Evolutionary conservation across 2,888 invertebrate species (phyloP).

Genomic region (Pogonocherus hispidulus): DNA sequence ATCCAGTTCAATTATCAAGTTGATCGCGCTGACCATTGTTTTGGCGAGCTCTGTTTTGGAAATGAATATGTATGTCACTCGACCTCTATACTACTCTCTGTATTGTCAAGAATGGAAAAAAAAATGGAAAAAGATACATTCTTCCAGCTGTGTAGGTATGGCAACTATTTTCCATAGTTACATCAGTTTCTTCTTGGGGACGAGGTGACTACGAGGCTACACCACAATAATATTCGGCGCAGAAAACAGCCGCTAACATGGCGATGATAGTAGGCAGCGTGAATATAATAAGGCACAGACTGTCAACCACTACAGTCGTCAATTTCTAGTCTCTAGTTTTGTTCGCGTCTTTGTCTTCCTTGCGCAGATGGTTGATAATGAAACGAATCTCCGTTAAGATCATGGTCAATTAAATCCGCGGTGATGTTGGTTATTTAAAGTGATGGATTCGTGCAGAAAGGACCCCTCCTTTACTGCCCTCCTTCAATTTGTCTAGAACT

Average conservation of each 20-base stretch:
- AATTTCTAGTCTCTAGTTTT: slow-evolving; percentile 99
- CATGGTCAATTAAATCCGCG: slow-evolving; percentile 93
- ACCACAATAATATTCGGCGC: slow-evolving; percentile 97
- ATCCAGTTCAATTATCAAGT: too few species aligned
- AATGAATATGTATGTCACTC: too few species aligned
- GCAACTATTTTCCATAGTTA: slow-evolving; percentile 44
- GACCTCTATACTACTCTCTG: too few species aligned
- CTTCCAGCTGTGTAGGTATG: slow-evolving; percentile 26
- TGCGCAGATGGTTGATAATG: slow-evolving; percentile 94
- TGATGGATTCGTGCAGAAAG: slow-evolving; percentile 80
- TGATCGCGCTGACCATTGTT: too few species aligned
- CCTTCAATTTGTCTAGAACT: slow-evolving; percentile 67
- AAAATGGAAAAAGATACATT: not conserved
- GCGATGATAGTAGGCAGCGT: slow-evolving; percentile 98
- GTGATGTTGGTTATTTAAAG: slow-evolving; percentile 89
- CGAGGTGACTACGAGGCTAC: slow-evolving; percentile 79
- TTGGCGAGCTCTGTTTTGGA: too few species aligned
- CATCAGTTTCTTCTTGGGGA: slow-evolving; percentile 42
- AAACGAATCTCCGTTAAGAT: slow-evolving; percentile 95
- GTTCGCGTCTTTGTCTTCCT: slow-evolving; percentile 94
- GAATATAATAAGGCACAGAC: slow-evolving; percentile 99
- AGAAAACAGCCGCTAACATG: slow-evolving; percentile 95
- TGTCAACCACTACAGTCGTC: slow-evolving; percentile 99
- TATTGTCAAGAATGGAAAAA: not conserved
- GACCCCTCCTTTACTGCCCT: slow-evolving; percentile 72